A percentile compares a stretch with the other conserved stretches of the same genome.
Evolutionary conservation across 2,113 vertebrate genomes (phyloP).

Genomic region (Coturnix japonica): DNA sequence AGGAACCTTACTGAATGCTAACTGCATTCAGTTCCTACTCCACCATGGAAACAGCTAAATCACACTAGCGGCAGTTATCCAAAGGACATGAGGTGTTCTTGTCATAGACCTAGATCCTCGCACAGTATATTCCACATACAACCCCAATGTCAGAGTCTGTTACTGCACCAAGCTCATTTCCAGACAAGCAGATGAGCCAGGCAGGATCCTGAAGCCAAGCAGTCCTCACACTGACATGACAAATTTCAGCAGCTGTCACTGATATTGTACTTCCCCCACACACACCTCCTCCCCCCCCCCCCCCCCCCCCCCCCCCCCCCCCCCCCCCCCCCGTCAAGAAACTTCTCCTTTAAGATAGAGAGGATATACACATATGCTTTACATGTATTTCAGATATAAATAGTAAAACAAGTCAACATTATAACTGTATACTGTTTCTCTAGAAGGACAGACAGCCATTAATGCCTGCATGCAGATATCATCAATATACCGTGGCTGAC

Average conservation of each 20-base stretch:
- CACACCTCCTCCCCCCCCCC: too few species aligned
- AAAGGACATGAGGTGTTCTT: not conserved
- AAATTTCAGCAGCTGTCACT: not conserved
- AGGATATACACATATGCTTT: too few species aligned
- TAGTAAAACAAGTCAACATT: not conserved
- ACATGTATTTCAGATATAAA: too few species aligned
- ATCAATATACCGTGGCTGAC: not conserved
- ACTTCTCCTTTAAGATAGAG: not conserved
- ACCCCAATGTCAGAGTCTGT: not conserved
- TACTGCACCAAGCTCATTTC: not conserved
- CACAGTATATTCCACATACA: not conserved
- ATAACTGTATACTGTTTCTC: not conserved
- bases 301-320: not conserved
- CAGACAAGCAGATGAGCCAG: not conserved
- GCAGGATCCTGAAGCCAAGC: not conserved
- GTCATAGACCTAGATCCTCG: not conserved
- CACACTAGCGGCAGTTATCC: not conserved
- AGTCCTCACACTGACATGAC: not conserved
- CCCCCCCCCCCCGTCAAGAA: not conserved
- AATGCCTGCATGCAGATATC: not conserved
- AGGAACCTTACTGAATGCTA: not conserved
- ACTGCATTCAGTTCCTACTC: not conserved
- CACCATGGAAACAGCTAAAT: rapidly evolving
- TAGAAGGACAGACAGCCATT: not conserved
- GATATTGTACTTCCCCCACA: not conserved